Conservation (phyloP, 2,797 vertebrate genomes). For the Sebastes hopkinsi region DNA sequence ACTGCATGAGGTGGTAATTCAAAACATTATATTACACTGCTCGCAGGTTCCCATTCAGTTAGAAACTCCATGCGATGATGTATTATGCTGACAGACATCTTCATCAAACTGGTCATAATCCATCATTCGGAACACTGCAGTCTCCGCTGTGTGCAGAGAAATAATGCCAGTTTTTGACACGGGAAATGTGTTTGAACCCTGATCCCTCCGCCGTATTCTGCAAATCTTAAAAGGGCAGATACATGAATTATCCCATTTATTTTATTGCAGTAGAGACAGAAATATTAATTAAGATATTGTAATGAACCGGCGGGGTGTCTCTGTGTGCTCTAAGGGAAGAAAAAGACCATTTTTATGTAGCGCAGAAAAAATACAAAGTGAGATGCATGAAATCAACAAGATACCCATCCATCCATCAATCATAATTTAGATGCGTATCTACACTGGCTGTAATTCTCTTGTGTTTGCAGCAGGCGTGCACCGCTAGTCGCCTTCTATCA, state of each 20-base stretch:
- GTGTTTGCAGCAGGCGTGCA: conserved; percentile 21
- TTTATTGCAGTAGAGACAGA: conserved; percentile 6
- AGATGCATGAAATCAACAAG: conserved; percentile 38
- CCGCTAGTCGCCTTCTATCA: conserved; percentile 23
- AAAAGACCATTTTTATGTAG: conserved; percentile 19
- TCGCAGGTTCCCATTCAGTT: conserved; percentile 43
- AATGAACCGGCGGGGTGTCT: conserved; percentile 25
- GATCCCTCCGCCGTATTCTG: conserved; percentile 21
- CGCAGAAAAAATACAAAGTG: conserved; percentile 28
- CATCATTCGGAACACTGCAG: conserved; percentile 48
- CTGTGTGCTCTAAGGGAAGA: neutral
- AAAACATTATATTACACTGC: conserved; percentile 28
- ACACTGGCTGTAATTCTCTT: conserved; percentile 9
- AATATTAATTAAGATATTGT: conserved; percentile 8
- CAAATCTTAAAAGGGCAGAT: conserved; percentile 26
- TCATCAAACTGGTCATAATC: conserved; percentile 62
- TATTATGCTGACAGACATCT: conserved; percentile 63
- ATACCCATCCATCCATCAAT: conserved; percentile 44
- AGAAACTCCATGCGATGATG: conserved; percentile 34
- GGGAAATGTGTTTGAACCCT: conserved; percentile 59
- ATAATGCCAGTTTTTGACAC: conserved; percentile 38
- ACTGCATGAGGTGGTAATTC: conserved; percentile 25
- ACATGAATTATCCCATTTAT: conserved; percentile 22
- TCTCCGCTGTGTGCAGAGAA: conserved; percentile 29
- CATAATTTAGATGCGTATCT: conserved; percentile 15